phyloP scores from a whole-genome alignment of 2,797 vertebrate species.

The Kryptopterus vitreolus region DNA sequence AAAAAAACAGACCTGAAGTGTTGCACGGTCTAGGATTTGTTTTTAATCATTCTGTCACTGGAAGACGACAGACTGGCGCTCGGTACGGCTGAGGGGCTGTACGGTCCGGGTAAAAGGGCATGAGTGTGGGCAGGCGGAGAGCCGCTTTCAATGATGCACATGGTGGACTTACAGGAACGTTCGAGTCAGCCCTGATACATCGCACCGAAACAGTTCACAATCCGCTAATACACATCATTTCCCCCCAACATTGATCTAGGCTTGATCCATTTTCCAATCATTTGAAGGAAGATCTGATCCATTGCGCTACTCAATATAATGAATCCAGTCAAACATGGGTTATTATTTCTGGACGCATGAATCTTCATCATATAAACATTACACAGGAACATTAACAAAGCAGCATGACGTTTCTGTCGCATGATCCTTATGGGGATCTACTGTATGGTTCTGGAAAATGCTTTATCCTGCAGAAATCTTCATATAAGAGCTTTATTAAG shows the following conservation, averaged over 20 bases:
- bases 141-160: neutral
- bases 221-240: neutral
- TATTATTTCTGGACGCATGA: too few relatives aligned
- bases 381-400: too few relatives aligned
- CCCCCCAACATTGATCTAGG: neutral
- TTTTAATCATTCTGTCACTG: slow-evolving; percentile 53
- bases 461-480: too few relatives aligned
- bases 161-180: neutral
- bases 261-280: neutral
- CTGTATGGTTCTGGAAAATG: too few relatives aligned
- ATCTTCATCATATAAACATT: too few relatives aligned
- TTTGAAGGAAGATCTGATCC: neutral
- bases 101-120: slow-evolving; percentile 12
- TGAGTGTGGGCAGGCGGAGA: neutral
- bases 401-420: too few relatives aligned
- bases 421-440: too few relatives aligned
- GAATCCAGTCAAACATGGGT: too few relatives aligned
- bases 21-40: slow-evolving; percentile 23
- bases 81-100: slow-evolving; percentile 37
- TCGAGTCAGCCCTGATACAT: neutral
- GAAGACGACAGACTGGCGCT: slow-evolving; percentile 47
- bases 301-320: too few relatives aligned
- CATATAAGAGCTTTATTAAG: too few relatives aligned
- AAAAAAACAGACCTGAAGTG: neutral
- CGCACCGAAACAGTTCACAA: neutral